Evolutionary conservation across 1,140 invertebrate genomes (phyloP).

Genomic region (Zaprionus ornatus): DNA sequence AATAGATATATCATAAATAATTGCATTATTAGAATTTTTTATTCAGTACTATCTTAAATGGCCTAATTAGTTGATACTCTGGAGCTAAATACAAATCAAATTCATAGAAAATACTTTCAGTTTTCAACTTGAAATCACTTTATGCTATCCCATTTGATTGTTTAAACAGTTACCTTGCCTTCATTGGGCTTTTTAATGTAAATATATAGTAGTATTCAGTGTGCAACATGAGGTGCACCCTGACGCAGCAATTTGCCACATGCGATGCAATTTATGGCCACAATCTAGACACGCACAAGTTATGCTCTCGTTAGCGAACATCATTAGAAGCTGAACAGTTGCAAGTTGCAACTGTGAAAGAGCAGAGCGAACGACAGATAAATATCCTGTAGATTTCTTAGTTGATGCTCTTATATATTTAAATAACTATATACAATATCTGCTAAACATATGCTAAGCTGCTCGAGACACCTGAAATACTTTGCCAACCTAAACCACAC

Average conservation of each 20-base stretch:
- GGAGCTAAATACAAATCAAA: neutral
- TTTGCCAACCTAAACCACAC: neutral
- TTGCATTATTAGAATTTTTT: neutral
- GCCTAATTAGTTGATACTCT: neutral
- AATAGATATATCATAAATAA: neutral
- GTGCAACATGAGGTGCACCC: slow-evolving; percentile 60
- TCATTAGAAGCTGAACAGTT: slow-evolving; percentile 25
- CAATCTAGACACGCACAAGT: slow-evolving; percentile 59
- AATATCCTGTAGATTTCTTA: slow-evolving; percentile 7
- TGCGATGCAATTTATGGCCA: slow-evolving; percentile 40
- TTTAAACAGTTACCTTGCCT: slow-evolving; percentile 25
- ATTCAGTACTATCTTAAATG: neutral
- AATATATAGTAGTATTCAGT: slow-evolving; percentile 21
- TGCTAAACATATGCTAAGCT: neutral
- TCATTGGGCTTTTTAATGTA: slow-evolving; percentile 7
- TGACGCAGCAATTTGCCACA: slow-evolving; percentile 72
- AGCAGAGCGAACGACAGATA: neutral
- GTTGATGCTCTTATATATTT: no score
- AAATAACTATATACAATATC: neutral
- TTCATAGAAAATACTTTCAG: slow-evolving; percentile 12
- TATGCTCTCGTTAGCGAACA: slow-evolving; percentile 79
- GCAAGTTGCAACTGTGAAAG: neutral
- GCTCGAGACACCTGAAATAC: neutral
- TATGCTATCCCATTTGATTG: slow-evolving; percentile 2
- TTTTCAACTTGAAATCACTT: neutral